Base-by-base conservation (phyloP, 2,888 invertebrate species). In the Tenthredo scrophulariae region DNA sequence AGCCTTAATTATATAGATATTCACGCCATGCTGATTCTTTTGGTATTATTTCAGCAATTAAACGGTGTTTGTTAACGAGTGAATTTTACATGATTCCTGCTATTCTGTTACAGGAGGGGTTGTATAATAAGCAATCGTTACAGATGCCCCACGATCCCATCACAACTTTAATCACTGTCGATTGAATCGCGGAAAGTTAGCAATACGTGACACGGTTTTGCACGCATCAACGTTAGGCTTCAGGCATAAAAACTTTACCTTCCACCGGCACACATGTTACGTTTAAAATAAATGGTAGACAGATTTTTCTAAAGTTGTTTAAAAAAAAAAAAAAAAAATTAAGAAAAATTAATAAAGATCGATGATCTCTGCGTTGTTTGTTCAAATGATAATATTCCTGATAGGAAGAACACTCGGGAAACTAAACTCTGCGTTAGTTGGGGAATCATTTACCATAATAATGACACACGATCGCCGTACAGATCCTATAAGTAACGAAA, bases 41-140 rank as follows among this genome's bases (percentile, higher is more conserved):
- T 62, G n/a, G n/a, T n/a, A 18, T 58, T 37, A 80, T 40, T 80
- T 40, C 40, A 79, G 58, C 79, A 62, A 62, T 58, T 33, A 58
- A 62, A 62, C 79, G 18, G 10, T 18, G 54, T 79, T 79, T 62
- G 62, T 62, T 80, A 62, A 80, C 43, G 40, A 43, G 62, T 80
- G 37, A 62, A 80, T 62, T 22, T 37, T 50, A 37, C 58, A 58
- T 40, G 58, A 62, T 58, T 62, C 40, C 15, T 15, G 58, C 10
- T 54, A 6, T 80, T 22, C 15, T 40, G 62, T 58, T 62, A 22
- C 13, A 62, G 40, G 7, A 37, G 7, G 37, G 37, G 22, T 40
- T 40, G 37, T 29, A 62, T 29, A 58, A 22, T 80, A 50, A 15
- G 62, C 22, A 80, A 62, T 62, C 62, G 80, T 62, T 37, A 40